A percentile compares a stretch with the other conserved stretches of the same genome.
These are phyloP conservation scores for Drosophila seguyi DNA, from an alignment of 1,140 invertebrate species.

Conservation along the genomic window DNA sequence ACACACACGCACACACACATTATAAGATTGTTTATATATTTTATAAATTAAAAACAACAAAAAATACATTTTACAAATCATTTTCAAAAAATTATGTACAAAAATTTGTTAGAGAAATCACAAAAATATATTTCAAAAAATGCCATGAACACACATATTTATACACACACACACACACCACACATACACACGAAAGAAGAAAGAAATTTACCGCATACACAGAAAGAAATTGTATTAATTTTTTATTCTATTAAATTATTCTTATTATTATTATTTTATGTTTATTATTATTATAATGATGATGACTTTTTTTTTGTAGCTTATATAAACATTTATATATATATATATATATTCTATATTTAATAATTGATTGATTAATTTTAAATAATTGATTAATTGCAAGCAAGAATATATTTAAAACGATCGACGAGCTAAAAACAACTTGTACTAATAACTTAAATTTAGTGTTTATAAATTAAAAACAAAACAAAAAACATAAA, in stretches of 20 bases:
- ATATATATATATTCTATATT: slow-evolving; percentile 35
- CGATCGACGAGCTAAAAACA: slow-evolving; percentile 45
- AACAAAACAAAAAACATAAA: slow-evolving; percentile 30
- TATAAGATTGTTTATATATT: slow-evolving; percentile 40
- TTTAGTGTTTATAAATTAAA: slow-evolving; percentile 59
- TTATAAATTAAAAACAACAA: neutral
- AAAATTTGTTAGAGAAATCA: slow-evolving; percentile 52
- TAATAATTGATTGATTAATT: slow-evolving; percentile 59
- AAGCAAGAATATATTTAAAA: slow-evolving; percentile 45
- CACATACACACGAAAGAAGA: slow-evolving; percentile 23
- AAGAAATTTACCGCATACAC: slow-evolving; percentile 34
- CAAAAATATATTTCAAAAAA: slow-evolving; percentile 47
- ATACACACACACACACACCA: slow-evolving; percentile 44
- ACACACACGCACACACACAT: slow-evolving; percentile 33
- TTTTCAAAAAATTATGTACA: slow-evolving; percentile 55
- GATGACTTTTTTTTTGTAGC: slow-evolving; percentile 67
- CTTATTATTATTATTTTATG: slow-evolving; percentile 81
- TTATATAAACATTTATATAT: slow-evolving; percentile 52
- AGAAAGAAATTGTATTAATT: slow-evolving; percentile 82
- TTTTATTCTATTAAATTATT: slow-evolving; percentile 84
- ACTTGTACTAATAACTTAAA: slow-evolving; percentile 74
- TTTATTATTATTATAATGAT: slow-evolving; percentile 69
- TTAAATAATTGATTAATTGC: slow-evolving; percentile 62
- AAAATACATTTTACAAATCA: slow-evolving; percentile 37
- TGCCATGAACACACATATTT: slow-evolving; percentile 77